Evolutionary conservation across 2,797 vertebrate genomes (phyloP).

Genomic region (Galago senegalensis): DNA sequence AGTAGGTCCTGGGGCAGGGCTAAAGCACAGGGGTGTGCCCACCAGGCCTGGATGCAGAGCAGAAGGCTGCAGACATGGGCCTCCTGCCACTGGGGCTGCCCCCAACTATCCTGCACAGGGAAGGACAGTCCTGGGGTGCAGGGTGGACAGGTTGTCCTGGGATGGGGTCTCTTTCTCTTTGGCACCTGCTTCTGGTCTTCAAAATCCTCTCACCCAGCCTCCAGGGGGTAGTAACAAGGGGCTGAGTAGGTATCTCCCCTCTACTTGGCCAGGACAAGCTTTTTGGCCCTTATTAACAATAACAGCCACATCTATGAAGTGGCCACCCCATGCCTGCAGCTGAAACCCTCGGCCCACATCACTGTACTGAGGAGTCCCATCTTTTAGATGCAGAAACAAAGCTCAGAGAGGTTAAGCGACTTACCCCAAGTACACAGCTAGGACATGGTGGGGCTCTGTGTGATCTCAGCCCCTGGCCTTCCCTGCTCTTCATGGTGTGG

Average conservation of each 20-base stretch:
- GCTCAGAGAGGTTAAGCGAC: background rate
- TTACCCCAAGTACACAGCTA: background rate
- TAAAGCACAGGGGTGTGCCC: background rate
- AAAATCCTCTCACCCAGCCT: background rate
- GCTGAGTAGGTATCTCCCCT: background rate
- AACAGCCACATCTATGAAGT: background rate
- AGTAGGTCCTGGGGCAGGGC: background rate
- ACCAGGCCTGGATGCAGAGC: fast-evolving
- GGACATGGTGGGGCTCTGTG: fast-evolving
- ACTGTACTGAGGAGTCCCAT: too few relatives aligned
- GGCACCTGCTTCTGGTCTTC: background rate
- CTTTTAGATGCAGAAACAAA: background rate
- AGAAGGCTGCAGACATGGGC: background rate
- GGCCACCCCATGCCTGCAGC: background rate
- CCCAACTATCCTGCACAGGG: background rate
- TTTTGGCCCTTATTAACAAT: background rate
- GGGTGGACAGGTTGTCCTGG: too few relatives aligned
- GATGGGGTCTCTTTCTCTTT: background rate
- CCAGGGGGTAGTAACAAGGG: background rate
- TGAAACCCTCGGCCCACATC: background rate
- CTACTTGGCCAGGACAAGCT: background rate
- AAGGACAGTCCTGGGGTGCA: background rate
- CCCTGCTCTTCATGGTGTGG: background rate
- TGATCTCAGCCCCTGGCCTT: background rate
- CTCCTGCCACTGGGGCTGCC: too few relatives aligned